Conservation (phyloP, 1,140 invertebrate genomes). For the Ylistrum balloti region DNA sequence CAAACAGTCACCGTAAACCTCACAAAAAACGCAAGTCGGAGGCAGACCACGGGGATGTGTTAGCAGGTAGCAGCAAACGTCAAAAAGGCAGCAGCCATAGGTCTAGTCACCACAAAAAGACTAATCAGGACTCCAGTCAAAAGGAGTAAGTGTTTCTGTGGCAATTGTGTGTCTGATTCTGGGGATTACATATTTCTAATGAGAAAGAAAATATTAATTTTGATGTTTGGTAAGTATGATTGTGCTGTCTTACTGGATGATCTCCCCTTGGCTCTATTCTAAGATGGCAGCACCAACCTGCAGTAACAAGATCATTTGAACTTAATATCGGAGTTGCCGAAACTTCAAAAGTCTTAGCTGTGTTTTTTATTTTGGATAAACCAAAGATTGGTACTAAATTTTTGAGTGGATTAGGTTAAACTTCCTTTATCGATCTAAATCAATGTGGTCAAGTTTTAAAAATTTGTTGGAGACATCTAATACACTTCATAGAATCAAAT, state of each 20-base stretch:
- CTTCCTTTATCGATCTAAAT: no score
- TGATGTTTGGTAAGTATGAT: not conserved
- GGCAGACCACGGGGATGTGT: conserved; percentile 37
- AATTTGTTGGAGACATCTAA: no score
- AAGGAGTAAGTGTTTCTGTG: conserved; percentile 42
- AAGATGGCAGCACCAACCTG: not conserved
- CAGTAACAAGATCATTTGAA: no score
- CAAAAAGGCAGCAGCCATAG: conserved; percentile 47
- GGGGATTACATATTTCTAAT: conserved; percentile 1
- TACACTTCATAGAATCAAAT: no score
- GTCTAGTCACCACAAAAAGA: conserved; percentile 40
- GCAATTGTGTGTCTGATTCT: not conserved
- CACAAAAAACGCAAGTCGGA: conserved; percentile 48
- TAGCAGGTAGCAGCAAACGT: conserved; percentile 42
- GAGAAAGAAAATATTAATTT: not conserved
- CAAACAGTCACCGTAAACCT: conserved; percentile 45
- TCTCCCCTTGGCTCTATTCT: not conserved
- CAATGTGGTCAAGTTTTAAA: no score
- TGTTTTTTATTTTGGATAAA: no score
- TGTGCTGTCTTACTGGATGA: not conserved
- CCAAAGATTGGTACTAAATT: no score
- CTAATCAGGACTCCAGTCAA: conserved; percentile 41
- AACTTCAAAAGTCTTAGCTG: no score
- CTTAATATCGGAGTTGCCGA: no score
- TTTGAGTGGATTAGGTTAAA: no score